Evolutionary conservation across 2,888 invertebrate species (phyloP).

Genomic region (Cyclophora punctaria): DNA sequence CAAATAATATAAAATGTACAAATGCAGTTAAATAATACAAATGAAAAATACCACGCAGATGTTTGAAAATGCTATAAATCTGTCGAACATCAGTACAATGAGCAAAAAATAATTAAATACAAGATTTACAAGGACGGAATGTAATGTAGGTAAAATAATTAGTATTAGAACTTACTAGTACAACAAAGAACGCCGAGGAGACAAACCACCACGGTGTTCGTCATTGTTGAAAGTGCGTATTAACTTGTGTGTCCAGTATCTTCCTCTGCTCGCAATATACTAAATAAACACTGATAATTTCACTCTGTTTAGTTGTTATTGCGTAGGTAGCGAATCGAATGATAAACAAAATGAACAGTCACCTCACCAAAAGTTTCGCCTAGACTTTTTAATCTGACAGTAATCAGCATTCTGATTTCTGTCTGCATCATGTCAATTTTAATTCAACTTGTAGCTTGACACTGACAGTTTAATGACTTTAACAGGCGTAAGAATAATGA

Average conservation of each 20-base stretch:
- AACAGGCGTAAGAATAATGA: too few relatives aligned
- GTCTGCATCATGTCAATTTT: too few relatives aligned
- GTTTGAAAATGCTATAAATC: too few relatives aligned
- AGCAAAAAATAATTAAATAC: too few relatives aligned
- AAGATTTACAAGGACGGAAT: conserved; percentile 21
- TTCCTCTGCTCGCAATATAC: conserved; percentile 33
- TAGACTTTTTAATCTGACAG: background rate
- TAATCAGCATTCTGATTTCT: background rate
- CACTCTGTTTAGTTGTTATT: conserved; percentile 56
- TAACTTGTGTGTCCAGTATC: conserved; percentile 34
- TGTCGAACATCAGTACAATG: background rate
- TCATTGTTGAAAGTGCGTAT: conserved; percentile 43
- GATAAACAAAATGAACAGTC: conserved; percentile 53
- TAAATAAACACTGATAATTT: conserved; percentile 52
- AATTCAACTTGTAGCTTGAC: too few relatives aligned
- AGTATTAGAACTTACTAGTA: conserved; percentile 47
- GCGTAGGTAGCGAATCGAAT: conserved; percentile 39
- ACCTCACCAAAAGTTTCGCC: conserved; percentile 11
- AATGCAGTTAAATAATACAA: too few relatives aligned
- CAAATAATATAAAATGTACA: too few relatives aligned
- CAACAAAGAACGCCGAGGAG: conserved; percentile 50
- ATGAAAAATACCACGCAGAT: too few relatives aligned
- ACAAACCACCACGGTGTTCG: conserved; percentile 63
- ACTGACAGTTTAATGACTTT: too few relatives aligned
- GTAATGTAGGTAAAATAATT: conserved; percentile 1